Base-by-base conservation (phyloP, 2,113 vertebrate genomes). In the Sander lucioperca region DNA sequence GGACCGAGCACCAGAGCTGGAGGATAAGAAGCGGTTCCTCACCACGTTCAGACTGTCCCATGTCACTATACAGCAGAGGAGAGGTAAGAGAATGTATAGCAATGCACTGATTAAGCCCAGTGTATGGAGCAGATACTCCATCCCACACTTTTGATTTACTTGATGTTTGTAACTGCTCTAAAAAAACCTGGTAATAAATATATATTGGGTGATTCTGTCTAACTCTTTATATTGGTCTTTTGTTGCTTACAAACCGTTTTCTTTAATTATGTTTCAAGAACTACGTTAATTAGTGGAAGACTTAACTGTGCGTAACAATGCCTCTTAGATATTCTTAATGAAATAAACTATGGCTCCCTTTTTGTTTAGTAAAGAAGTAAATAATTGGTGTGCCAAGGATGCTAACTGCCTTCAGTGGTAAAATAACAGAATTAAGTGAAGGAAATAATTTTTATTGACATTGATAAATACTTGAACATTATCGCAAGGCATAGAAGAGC, bases 1-100 rank as follows among this genome's bases (percentile, higher is more conserved):
- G 97, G 97, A 99, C 96, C 96, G 90, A 90, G 96, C 96, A 51
- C 97, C 98, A 30, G 97, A 99, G 92, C 96, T 99, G 9, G 98
- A 99, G 89, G 97, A 99, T 91, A 99, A 99, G 94, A 99, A 97
- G 39, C 95, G 95, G 69, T 99, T 99, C 94, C 96, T 99, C 88
- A 98, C 97, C 75, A 96, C 96, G 93, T 99, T 99, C 94, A 97
- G 96, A 94, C 96, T 99, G 72, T 97, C 97, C 0, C 98, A 99
- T 74, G 95, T 99, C 93, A 97, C 96, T 4, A 79, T 96, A 0
- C 97, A 99, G 92, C 97, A 97, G 93, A 96, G 97, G 89, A 97
- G 92, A 97, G 98, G 98, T 99, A 91, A 84, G 57, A 9, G 12
- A n/a, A 8, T 53, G 15, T 23, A 63, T 14, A 27, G 4, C 27